Base-by-base conservation (phyloP, 2,797 vertebrate species). In the Oreochromis grahami region DNA sequence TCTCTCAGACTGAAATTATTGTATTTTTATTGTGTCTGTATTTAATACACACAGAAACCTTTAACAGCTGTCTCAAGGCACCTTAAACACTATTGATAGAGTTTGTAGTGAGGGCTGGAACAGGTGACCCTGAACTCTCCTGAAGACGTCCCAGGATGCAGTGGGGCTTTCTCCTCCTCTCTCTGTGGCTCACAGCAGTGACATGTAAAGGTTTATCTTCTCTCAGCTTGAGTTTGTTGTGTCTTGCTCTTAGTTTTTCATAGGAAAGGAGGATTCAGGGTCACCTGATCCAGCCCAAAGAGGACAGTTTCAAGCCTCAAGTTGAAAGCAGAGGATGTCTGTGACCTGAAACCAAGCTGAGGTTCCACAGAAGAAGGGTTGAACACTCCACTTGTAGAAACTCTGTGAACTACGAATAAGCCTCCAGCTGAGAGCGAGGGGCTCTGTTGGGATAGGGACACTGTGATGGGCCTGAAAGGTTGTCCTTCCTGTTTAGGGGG, bases 331-430 rank as follows among this genome's bases (percentile, higher is more conserved):
- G 56, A 34, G 29, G 5, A 10, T 0, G 13, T 56, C 7, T 56
- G 56, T 19, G 29, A 19, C 29, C 56, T 36, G 15, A 14, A 6
- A 5, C 9, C 11, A 53, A 53, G 2, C 58, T 4, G 58, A 15
- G 38, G 63, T 43, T 7, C 0, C 63, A 68, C 0, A 3, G 63
- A 0, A 3, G 36, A 65, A 1, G n/a, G 34, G 34, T 36, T n/a
- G 2, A 8, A 38, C 3, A 5, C n/a, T 41, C 63, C 8, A 6
- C 36, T 41, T 68, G 41, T 41, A 68, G 63, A 41, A 68, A 24
- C 36, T 41, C 12, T 65, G 17, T 11, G 60, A 68, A 68, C 63
- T n/a, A 41, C n/a, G 43, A 68, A 21, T 41, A 24, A 41, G 36
- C 60, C 60, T 14, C 34, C 63, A 68, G 63, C 63, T 9, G 36